Conservation (phyloP, 2,797 vertebrate genomes). For the Todus mexicanus region DNA sequence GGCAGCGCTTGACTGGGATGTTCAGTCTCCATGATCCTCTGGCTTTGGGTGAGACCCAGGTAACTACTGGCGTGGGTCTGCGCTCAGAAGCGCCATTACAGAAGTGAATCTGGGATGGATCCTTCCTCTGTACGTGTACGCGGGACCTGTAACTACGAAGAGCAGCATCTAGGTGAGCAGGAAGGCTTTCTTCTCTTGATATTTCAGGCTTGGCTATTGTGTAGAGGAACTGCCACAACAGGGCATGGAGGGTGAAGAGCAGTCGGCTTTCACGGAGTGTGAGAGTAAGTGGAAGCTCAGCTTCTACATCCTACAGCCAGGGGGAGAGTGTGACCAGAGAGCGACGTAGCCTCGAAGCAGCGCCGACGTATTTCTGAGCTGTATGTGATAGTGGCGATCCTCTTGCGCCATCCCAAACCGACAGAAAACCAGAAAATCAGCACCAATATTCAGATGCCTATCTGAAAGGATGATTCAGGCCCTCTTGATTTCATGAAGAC, state of each 20-base stretch:
- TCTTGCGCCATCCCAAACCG: neutral
- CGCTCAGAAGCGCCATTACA: neutral
- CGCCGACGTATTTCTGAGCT: neutral
- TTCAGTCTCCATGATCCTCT: neutral
- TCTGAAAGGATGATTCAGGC: neutral
- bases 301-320: neutral
- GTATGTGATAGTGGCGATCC: neutral
- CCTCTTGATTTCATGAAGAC: neutral
- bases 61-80: neutral
- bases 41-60: neutral
- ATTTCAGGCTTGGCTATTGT: neutral
- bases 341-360: neutral
- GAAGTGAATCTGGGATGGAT: neutral
- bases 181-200: neutral
- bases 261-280: neutral
- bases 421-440: neutral
- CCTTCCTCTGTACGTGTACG: fast-evolving
- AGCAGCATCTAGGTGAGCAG: neutral
- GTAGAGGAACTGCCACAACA: neutral
- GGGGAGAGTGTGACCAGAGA: neutral
- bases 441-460: neutral
- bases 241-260: neutral
- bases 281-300: neutral
- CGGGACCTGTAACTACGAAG: neutral
- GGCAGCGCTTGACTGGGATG: neutral